Evolutionary conservation across 2,888 invertebrate species (phyloP).

Genomic region (Halictus quadricinctus): DNA sequence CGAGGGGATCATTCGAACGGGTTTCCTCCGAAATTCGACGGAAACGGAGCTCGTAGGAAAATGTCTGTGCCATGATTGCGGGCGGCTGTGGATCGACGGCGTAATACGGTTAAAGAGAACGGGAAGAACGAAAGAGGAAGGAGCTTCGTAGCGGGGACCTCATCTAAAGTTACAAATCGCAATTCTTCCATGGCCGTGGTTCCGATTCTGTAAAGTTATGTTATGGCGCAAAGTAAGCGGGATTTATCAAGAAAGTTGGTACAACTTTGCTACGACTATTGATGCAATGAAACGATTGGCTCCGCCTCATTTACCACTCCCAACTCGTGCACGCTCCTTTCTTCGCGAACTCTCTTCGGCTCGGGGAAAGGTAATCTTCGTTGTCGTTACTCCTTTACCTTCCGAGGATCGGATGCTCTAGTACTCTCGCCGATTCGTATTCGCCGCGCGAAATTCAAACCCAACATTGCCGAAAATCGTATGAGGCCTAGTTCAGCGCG

Average conservation of each 20-base stretch:
- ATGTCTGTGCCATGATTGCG: constrained; percentile 63
- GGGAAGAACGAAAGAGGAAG: constrained; percentile 47
- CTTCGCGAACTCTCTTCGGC: constrained; percentile 46
- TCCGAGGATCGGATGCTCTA: constrained; percentile 32
- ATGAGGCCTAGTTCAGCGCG: too few species aligned
- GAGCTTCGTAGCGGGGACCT: constrained; percentile 73
- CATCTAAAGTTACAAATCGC: constrained; percentile 82
- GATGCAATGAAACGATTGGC: constrained; percentile 83
- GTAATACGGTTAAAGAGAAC: constrained; percentile 73
- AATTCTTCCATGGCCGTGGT: constrained; percentile 82
- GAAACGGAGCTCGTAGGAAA: constrained; percentile 70
- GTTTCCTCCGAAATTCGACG: constrained; percentile 67
- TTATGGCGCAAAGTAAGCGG: constrained; percentile 82
- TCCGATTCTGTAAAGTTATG: constrained; percentile 82
- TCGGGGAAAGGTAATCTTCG: constrained; percentile 52
- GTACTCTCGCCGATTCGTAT: constrained; percentile 31
- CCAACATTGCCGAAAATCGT: not conserved
- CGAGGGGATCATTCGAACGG: constrained; percentile 53
- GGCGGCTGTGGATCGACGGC: constrained; percentile 63
- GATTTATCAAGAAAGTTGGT: constrained; percentile 83
- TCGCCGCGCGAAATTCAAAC: not conserved
- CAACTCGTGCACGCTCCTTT: constrained; percentile 57
- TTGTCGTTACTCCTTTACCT: constrained; percentile 57
- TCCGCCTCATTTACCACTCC: constrained; percentile 81
- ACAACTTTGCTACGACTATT: constrained; percentile 82